A percentile compares a stretch with the other conserved stretches of the same genome.
phyloP scores from a whole-genome alignment of 2,113 vertebrate species.

The zebrafish (Danio rerio) region DNA sequence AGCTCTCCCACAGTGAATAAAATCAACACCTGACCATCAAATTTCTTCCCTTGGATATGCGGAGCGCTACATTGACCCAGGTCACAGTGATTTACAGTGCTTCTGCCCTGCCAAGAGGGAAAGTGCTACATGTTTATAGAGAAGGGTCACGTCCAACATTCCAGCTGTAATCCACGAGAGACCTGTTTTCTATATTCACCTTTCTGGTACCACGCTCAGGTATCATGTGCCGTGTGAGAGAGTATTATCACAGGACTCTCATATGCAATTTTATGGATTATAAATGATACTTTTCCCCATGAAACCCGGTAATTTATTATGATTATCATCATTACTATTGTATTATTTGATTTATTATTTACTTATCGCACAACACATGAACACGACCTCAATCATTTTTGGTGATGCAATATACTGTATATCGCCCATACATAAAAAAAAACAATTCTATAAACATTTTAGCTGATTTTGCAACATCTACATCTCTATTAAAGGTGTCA shows the following conservation, averaged over 20 bases:
- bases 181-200: constrained; percentile 41
- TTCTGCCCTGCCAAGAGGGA: constrained; percentile 38
- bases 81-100: constrained; percentile 49
- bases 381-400: too few relatives aligned
- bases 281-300: background rate
- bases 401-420: too few relatives aligned
- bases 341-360: too few relatives aligned
- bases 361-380: too few relatives aligned
- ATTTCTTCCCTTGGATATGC: constrained; percentile 34
- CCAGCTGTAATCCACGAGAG: constrained; percentile 49
- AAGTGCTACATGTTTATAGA: constrained; percentile 53
- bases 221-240: constrained; percentile 24
- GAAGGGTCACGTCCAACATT: constrained; percentile 52
- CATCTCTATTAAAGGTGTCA: too few relatives aligned
- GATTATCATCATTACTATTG: too few relatives aligned
- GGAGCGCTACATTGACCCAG: constrained; percentile 35
- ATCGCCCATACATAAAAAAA: too few relatives aligned
- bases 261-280: background rate
- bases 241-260: background rate
- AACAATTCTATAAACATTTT: too few relatives aligned
- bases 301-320: background rate
- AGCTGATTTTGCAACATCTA: too few relatives aligned
- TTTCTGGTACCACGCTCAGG: constrained; percentile 20
- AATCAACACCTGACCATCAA: constrained; percentile 46
- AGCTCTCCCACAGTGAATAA: background rate